phyloP scores from a whole-genome alignment of 1,140 invertebrate genomes.

The Macrobrachium rosenbergii region DNA sequence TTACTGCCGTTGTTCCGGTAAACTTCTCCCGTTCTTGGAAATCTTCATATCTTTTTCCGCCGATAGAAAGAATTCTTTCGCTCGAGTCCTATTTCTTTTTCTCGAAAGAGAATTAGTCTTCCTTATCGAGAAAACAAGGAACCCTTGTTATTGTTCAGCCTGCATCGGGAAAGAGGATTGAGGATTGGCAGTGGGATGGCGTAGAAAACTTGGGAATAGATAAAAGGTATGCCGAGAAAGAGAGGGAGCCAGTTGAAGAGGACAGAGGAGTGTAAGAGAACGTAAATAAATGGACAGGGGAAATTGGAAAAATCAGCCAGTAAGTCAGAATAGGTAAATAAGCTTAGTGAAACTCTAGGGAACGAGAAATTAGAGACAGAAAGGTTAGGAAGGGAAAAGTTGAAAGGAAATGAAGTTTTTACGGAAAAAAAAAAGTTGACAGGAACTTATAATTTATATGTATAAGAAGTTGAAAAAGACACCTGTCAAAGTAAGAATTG shows the following conservation, averaged over 20 bases:
- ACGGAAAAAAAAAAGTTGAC: background rate
- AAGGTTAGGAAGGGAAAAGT: background rate
- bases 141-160: background rate
- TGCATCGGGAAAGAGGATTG: background rate
- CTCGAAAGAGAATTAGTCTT: background rate
- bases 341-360: background rate
- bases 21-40: too few relatives aligned
- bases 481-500: too few relatives aligned
- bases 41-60: too few relatives aligned
- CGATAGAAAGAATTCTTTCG: too few relatives aligned
- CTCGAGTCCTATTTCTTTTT: background rate
- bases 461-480: too few relatives aligned
- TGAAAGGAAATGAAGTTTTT: background rate
- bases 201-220: background rate
- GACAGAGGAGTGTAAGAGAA: background rate
- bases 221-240: background rate
- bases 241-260: background rate
- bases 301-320: too few relatives aligned
- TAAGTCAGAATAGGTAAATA: too few relatives aligned
- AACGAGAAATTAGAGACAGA: background rate
- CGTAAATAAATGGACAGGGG: too few relatives aligned
- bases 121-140: background rate
- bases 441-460: too few relatives aligned
- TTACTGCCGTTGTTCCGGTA: too few relatives aligned
- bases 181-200: background rate